These are phyloP conservation scores for Drosophila pandora DNA, from an alignment of 1,140 invertebrate species.

Conservation along the genomic window DNA sequence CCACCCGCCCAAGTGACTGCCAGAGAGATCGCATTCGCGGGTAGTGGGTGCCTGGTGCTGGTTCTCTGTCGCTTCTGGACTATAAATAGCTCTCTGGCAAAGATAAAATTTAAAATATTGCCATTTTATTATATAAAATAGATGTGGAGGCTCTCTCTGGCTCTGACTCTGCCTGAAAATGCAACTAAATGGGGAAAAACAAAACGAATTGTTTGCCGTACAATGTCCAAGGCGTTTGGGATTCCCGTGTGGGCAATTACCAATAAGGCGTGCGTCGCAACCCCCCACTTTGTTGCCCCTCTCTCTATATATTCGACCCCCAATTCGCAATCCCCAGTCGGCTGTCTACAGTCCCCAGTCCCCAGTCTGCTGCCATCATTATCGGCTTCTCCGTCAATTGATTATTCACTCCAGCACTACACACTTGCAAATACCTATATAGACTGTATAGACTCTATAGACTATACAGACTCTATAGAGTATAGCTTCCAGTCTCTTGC, in stretches of 20 bases:
- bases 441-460: not conserved
- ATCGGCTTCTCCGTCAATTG: conserved; percentile 61
- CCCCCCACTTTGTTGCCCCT: not conserved
- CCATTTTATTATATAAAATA: conserved; percentile 63
- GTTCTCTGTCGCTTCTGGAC: conserved; percentile 33
- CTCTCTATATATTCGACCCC: too few relatives aligned
- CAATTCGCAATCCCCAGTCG: too few relatives aligned
- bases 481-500: conserved; percentile 6
- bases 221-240: conserved; percentile 65
- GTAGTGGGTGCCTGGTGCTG: conserved; percentile 35
- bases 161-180: conserved; percentile 26
- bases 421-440: conserved; percentile 13
- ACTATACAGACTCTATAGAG: not conserved
- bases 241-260: conserved; percentile 77
- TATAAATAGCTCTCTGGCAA: conserved; percentile 63
- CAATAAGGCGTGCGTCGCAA: conserved; percentile 48
- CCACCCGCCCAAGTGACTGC: conserved; percentile 17
- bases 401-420: conserved; percentile 63
- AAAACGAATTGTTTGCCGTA: conserved; percentile 44
- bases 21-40: conserved; percentile 10
- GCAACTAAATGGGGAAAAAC: conserved; percentile 44
- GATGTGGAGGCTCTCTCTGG: not conserved
- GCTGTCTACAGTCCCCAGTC: not conserved
- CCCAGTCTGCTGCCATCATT: conserved; percentile 25
- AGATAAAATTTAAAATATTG: conserved; percentile 67